Evolutionary conservation across 1,140 invertebrate genomes (phyloP).

Genomic region (Trichoplusia ni): DNA sequence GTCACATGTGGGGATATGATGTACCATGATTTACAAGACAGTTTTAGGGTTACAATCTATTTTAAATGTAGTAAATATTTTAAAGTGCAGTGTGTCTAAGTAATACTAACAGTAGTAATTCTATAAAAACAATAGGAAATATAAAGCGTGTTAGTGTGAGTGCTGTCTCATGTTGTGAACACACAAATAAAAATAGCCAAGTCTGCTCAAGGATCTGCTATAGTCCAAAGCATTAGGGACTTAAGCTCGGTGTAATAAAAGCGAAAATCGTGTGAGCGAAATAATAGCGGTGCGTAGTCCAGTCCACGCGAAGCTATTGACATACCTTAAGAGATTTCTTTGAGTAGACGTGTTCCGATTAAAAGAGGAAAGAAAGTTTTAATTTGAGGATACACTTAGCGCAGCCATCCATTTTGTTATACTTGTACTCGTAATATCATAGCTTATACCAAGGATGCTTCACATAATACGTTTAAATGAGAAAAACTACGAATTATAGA

Average conservation of each 20-base stretch:
- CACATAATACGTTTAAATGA: neutral
- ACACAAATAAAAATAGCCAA: slow-evolving; percentile 43
- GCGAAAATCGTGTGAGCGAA: slow-evolving; percentile 60
- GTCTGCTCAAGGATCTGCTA: slow-evolving; percentile 33
- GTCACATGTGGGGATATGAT: too few relatives aligned
- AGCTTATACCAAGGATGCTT: neutral
- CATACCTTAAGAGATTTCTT: slow-evolving; percentile 80
- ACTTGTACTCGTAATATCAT: too few relatives aligned
- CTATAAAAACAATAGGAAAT: slow-evolving; percentile 32
- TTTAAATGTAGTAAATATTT: too few relatives aligned
- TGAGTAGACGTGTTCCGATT: slow-evolving; percentile 73
- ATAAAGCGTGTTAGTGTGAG: slow-evolving; percentile 68
- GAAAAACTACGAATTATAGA: neutral
- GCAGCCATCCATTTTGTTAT: neutral
- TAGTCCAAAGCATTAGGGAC: slow-evolving; percentile 52
- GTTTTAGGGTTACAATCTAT: too few relatives aligned
- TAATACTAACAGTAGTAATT: slow-evolving; percentile 14
- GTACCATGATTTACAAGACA: too few relatives aligned
- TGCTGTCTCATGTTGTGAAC: slow-evolving; percentile 56
- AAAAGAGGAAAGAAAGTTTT: slow-evolving; percentile 73
- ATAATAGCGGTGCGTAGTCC: slow-evolving; percentile 59
- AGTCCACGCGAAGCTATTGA: slow-evolving; percentile 63
- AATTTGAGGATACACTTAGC: slow-evolving; percentile 38
- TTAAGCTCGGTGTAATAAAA: slow-evolving; percentile 61
- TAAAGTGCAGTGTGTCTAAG: slow-evolving; percentile 13